Evolutionary conservation across 2,797 vertebrate genomes (phyloP).

Genomic region (Heteromormyrus szaboi): DNA sequence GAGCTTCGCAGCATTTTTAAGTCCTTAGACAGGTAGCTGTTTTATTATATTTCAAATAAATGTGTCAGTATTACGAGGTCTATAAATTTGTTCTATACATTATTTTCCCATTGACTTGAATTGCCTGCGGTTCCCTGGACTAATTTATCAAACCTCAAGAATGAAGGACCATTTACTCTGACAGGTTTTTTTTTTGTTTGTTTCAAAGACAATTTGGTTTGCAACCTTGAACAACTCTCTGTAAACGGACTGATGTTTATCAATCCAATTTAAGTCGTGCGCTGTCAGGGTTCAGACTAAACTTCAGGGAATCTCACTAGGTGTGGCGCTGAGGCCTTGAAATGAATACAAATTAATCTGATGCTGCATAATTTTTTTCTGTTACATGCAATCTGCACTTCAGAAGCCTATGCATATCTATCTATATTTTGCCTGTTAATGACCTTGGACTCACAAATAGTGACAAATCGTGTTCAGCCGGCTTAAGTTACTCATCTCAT

Average conservation of each 20-base stretch:
- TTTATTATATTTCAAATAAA: neutral
- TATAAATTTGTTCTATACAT: neutral
- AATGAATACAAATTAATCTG: neutral
- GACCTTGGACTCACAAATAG: neutral
- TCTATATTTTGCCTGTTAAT: neutral
- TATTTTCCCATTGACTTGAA: constrained; percentile 7
- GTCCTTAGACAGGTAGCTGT: neutral
- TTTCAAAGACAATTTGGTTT: neutral
- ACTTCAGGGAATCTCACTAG: neutral
- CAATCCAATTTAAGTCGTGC: constrained; percentile 2
- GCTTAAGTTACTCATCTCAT: neutral
- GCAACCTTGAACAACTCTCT: neutral
- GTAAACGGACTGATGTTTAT: constrained; percentile 3
- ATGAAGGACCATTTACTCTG: neutral
- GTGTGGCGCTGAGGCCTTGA: neutral
- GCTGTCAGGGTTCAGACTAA: neutral
- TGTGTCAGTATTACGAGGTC: neutral
- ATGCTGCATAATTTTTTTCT: neutral
- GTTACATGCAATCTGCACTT: neutral
- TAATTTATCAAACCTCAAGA: neutral
- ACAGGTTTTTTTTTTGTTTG: neutral
- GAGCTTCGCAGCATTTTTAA: neutral
- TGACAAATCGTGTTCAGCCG: neutral
- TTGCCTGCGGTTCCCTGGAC: neutral
- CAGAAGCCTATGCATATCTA: neutral